Evolutionary conservation across 2,888 invertebrate species (phyloP).

Genomic region (Hymenopus coronatus): DNA sequence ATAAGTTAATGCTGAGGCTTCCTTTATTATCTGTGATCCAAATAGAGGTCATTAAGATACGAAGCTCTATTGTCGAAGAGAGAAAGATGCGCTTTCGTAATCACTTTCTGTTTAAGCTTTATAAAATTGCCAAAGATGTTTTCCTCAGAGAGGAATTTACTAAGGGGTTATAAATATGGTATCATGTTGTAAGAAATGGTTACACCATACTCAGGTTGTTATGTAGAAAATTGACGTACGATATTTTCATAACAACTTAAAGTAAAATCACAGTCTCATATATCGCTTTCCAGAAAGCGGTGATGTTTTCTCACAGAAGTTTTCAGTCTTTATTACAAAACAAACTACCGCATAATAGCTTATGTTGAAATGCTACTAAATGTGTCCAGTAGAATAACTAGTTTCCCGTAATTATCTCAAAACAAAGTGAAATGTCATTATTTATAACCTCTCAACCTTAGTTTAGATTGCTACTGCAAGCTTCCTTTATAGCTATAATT

Average conservation of each 20-base stretch:
- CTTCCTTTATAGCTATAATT: too few species aligned
- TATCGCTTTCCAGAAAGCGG: background rate
- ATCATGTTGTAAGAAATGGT: background rate
- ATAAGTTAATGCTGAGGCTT: too few species aligned
- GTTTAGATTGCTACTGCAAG: too few species aligned
- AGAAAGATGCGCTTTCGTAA: background rate
- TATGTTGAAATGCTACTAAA: background rate
- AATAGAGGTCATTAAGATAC: background rate
- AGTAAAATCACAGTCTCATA: background rate
- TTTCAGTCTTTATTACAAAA: background rate
- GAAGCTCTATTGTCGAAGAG: too few species aligned
- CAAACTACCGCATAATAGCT: background rate
- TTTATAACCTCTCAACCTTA: background rate
- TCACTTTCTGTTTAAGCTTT: background rate
- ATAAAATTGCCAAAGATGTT: background rate
- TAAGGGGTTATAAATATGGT: background rate
- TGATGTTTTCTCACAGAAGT: background rate
- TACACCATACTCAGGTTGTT: background rate
- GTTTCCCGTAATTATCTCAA: background rate
- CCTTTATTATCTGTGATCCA: too few species aligned
- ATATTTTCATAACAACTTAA: background rate
- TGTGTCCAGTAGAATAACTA: background rate
- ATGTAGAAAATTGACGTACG: background rate
- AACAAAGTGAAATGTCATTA: background rate
- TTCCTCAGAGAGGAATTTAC: background rate